Percentiles rank a stretch among this genome's conserved stretches.
Conservation (phyloP, 37 sponge, comb jelly and placozoan genomes). For the Mnemiopsis leidyi region DNA sequence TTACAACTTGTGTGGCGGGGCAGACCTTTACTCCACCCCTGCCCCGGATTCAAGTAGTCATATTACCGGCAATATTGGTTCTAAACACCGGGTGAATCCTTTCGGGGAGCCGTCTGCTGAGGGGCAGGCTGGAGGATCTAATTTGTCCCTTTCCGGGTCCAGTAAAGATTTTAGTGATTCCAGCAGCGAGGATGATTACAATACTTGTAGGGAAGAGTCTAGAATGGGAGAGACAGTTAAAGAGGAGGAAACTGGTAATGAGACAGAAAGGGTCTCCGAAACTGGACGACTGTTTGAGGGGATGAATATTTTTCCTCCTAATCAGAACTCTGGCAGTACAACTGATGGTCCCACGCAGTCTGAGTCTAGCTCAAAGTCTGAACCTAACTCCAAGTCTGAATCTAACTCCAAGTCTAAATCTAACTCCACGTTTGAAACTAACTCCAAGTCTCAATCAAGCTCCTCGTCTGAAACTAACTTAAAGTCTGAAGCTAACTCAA, state of each 20-base stretch:
- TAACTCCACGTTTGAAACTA: too few species aligned
- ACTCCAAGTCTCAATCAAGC: not conserved
- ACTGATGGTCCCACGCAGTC: too few species aligned
- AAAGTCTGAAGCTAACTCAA: not conserved
- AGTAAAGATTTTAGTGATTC: not conserved
- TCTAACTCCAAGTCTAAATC: too few species aligned
- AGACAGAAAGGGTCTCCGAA: not conserved
- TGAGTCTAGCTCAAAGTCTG: too few species aligned
- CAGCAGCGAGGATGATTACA: not conserved
- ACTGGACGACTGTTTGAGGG: not conserved
- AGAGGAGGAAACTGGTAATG: not conserved
- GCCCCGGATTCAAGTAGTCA: not conserved
- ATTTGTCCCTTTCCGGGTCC: not conserved
- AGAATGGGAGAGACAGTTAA: not conserved
- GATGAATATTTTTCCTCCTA: not conserved
- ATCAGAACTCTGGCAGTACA: too few species aligned
- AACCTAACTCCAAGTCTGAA: too few species aligned
- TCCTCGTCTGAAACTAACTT: too few species aligned
- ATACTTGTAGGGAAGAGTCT: not conserved
- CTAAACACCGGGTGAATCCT: not conserved
- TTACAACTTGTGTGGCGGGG: constrained; percentile 6
- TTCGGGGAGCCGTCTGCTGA: not conserved
- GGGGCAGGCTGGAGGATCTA: not conserved
- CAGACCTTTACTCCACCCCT: not conserved
- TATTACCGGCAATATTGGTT: not conserved